A percentile compares a stretch with the other conserved stretches of the same genome.
Evolutionary conservation across 2,888 invertebrate species (phyloP).

Genomic region (Cepaea hortensis): DNA sequence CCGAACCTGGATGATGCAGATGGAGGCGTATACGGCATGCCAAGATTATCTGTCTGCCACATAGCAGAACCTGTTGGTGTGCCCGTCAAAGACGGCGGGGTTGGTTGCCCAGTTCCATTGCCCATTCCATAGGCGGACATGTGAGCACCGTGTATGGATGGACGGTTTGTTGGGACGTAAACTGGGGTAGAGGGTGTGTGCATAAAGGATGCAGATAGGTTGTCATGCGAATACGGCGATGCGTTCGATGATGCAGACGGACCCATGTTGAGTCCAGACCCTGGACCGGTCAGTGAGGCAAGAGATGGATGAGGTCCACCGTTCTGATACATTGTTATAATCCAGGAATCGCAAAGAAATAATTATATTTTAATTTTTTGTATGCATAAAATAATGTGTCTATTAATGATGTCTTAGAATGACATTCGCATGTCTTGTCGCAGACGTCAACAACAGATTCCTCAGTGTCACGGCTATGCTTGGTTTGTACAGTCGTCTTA

Average conservation of each 20-base stretch:
- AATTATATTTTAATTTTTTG: neutral
- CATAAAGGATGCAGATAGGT: slow-evolving; percentile 47
- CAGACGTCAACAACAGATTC: no score
- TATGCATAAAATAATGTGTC: no score
- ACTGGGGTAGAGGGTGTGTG: slow-evolving; percentile 59
- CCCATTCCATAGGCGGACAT: slow-evolving; percentile 44
- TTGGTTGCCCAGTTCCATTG: slow-evolving; percentile 28
- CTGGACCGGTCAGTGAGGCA: slow-evolving; percentile 8
- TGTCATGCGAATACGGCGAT: slow-evolving; percentile 50
- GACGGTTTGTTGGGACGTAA: slow-evolving; percentile 70
- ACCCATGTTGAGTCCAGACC: slow-evolving; percentile 20
- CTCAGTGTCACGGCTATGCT: no score
- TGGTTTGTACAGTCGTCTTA: no score
- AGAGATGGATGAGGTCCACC: slow-evolving; percentile 29
- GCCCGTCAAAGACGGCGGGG: slow-evolving; percentile 49
- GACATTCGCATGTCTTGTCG: no score
- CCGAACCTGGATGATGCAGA: slow-evolving; percentile 45
- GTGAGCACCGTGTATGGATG: slow-evolving; percentile 53
- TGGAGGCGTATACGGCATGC: slow-evolving; percentile 51
- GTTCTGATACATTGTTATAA: slow-evolving; percentile 32
- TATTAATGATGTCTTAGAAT: no score
- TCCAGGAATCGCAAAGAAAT: neutral
- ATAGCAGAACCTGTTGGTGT: slow-evolving; percentile 52
- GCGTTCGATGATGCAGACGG: slow-evolving; percentile 37
- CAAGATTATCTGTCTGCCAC: slow-evolving; percentile 64